Percentiles rank a stretch among this genome's conserved stretches.
Evolutionary conservation across 2,888 invertebrate genomes (phyloP).

Genomic region (Phytoseiulus persimilis): DNA sequence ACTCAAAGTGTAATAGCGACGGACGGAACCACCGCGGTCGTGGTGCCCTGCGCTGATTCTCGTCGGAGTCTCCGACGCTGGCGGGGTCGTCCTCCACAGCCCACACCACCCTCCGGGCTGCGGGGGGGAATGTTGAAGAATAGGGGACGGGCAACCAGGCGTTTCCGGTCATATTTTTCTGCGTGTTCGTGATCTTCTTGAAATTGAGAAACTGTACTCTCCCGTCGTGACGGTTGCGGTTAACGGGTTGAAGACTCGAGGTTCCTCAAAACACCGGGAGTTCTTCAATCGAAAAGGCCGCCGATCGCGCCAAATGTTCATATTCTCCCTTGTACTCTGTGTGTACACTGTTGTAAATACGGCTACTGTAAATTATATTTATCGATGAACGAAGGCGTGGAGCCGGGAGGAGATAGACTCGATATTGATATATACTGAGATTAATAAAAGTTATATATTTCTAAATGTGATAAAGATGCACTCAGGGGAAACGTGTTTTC

Average conservation of each 20-base stretch:
- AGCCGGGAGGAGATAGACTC: neutral
- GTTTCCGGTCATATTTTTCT: neutral
- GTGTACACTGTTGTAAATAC: slow-evolving; percentile 12
- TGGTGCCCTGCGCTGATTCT: neutral
- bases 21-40: neutral
- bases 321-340: neutral
- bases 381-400: neutral
- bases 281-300: neutral
- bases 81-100: neutral
- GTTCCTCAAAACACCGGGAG: neutral
- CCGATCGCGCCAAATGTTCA: slow-evolving; percentile 36
- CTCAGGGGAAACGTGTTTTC: neutral
- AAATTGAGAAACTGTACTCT: neutral
- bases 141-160: neutral
- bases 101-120: neutral
- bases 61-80: neutral
- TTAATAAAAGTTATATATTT: slow-evolving; percentile 39
- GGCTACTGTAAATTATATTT: slow-evolving; percentile 33
- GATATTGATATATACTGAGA: neutral
- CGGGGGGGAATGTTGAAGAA: neutral
- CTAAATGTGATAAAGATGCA: slow-evolving; percentile 34
- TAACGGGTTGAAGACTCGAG: neutral
- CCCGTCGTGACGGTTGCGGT: neutral
- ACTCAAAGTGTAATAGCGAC: neutral
- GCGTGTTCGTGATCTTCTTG: slow-evolving; percentile 5